A percentile compares a stretch with the other conserved stretches of the same genome.
Evolutionary conservation across 2,797 vertebrate genomes (phyloP).

Genomic region (Emys orbicularis): DNA sequence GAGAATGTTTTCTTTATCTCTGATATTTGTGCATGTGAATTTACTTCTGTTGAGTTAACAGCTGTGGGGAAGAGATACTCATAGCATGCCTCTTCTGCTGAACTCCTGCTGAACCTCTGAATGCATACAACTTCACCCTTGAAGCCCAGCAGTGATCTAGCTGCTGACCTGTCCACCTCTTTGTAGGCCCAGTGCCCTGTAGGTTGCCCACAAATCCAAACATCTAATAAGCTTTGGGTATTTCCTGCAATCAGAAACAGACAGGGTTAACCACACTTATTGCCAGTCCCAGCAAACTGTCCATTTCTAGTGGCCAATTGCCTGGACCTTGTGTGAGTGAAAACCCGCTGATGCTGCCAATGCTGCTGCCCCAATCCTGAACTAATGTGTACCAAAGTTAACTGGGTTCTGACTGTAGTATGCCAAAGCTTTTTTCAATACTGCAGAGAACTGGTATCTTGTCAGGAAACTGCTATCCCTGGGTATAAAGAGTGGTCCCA

Average conservation of each 20-base stretch:
- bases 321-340: background rate
- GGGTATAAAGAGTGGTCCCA: background rate
- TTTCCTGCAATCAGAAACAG: background rate
- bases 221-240: background rate
- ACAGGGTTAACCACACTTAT: background rate
- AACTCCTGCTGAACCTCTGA: background rate
- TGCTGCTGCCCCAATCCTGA: background rate
- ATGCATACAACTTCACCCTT: background rate
- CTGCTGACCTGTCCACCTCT: background rate
- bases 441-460: background rate
- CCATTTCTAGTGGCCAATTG: background rate
- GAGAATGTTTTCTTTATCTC: background rate
- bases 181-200: background rate
- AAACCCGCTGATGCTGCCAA: background rate
- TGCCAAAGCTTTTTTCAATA: background rate
- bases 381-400: background rate
- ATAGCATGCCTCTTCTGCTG: background rate
- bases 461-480: background rate
- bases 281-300: background rate
- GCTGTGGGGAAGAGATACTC: background rate
- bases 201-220: background rate
- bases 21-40: background rate
- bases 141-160: background rate
- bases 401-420: background rate
- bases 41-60: background rate